phyloP scores from a whole-genome alignment of 1,140 invertebrate genomes.

The Pseudomyrmex flavicornis region DNA sequence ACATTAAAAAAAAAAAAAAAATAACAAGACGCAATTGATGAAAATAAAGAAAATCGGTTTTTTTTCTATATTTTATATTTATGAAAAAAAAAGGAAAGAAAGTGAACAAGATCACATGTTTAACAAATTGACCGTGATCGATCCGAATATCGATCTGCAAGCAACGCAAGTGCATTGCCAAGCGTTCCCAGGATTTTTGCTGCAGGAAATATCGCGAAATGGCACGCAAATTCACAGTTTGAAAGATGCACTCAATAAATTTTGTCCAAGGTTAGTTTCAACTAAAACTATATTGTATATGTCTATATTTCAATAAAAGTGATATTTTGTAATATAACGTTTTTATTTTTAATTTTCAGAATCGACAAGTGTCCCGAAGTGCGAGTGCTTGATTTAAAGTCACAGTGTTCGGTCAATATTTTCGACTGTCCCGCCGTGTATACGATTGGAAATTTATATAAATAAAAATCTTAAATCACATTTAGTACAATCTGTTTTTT shows the following conservation, averaged over 20 bases:
- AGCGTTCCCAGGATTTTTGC: conserved; percentile 74
- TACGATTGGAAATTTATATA: conserved; percentile 16
- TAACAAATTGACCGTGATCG: conserved; percentile 64
- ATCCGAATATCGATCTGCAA: conserved; percentile 71
- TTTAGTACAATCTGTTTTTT: neutral
- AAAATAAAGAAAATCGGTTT: neutral
- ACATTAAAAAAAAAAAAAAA: neutral
- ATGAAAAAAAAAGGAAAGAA: neutral
- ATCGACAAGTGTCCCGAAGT: conserved; percentile 63
- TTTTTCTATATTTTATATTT: conserved; percentile 24
- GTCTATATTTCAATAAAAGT: conserved; percentile 7
- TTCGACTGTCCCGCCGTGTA: conserved; percentile 62
- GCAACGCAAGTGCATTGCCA: conserved; percentile 75
- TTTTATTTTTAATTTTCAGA: conserved; percentile 47
- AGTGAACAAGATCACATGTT: conserved; percentile 17
- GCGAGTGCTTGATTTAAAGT: conserved; percentile 53
- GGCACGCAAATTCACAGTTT: conserved; percentile 45
- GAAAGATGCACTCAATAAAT: conserved; percentile 61
- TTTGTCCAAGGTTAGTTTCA: conserved; percentile 71
- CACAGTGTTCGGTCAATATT: conserved; percentile 8
- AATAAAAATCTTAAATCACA: neutral
- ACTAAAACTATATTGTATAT: neutral
- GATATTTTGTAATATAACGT: neutral
- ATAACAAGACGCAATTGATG: neutral
- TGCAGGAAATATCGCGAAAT: conserved; percentile 71